These are phyloP conservation scores for Melanotaenia duboulayi DNA, from an alignment of 2,113 vertebrate genomes.

Conservation along the genomic window DNA sequence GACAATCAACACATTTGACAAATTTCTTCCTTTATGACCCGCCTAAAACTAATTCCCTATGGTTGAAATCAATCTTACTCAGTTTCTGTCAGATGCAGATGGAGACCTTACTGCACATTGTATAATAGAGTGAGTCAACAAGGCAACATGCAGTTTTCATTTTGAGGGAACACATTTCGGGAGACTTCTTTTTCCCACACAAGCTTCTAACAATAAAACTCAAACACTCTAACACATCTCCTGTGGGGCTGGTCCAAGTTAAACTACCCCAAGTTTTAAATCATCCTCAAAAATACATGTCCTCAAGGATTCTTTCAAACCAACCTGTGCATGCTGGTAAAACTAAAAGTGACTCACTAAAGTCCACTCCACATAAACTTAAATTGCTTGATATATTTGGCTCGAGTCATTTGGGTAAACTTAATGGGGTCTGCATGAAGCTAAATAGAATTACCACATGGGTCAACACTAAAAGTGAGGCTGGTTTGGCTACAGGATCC, in stretches of 20 bases:
- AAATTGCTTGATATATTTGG: slow-evolving; percentile 81
- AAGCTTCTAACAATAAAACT: slow-evolving; percentile 71
- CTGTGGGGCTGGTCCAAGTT: slow-evolving; percentile 38
- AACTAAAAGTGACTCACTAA: slow-evolving; percentile 75
- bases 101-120: slow-evolving; percentile 31
- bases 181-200: slow-evolving; percentile 74
- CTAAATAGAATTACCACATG: slow-evolving; percentile 79
- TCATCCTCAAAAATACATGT: slow-evolving; percentile 70
- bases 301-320: slow-evolving; percentile 61
- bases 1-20: slow-evolving; percentile 67
- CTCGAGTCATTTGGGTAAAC: slow-evolving; percentile 68
- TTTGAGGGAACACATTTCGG: slow-evolving; percentile 47
- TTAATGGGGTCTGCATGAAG: slow-evolving; percentile 79
- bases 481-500: slow-evolving; percentile 76
- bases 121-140: slow-evolving; percentile 28
- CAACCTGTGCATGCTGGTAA: slow-evolving; percentile 68
- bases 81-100: slow-evolving; percentile 36
- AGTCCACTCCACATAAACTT: slow-evolving; percentile 74
- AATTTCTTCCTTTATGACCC: slow-evolving; percentile 65
- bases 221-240: slow-evolving; percentile 68
- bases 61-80: slow-evolving; percentile 35
- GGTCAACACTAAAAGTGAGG: slow-evolving; percentile 79
- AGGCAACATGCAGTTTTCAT: slow-evolving; percentile 24
- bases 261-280: slow-evolving; percentile 60
- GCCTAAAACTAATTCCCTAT: slow-evolving; percentile 50